Base-by-base conservation (phyloP, 2,797 vertebrate species). In the Chiloscyllium punctatum region DNA sequence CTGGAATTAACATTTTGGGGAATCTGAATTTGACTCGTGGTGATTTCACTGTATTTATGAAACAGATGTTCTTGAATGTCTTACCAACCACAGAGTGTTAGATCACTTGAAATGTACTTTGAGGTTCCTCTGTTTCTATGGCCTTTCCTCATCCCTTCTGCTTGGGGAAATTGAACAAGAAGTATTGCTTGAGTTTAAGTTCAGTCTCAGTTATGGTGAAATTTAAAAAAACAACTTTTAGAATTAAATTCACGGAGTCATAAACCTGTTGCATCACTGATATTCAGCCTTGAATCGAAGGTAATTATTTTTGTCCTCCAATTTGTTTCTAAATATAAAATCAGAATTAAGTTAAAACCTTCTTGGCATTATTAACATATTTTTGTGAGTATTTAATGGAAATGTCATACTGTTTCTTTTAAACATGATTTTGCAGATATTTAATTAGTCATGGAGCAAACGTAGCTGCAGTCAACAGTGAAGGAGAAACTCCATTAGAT, bases 401-500 rank as follows among this genome's bases (percentile, higher is more conserved):
- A 62, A 13, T 62, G 57, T 62, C 57, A 62, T 69, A 77, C 18
- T 66, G n/a, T 84, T 21, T 69, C 37, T 95, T 90, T 86, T 95
- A 27, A 21, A 79, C 96, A 96, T 96, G 95, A 96, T 96, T 96
- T 97, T 97, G 30, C 97, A 99, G 99, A 97, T 99, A 99, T 98
- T 98, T 99, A 97, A 99, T 99, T 97, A 98, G 97, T 97, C 98
- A 99, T 97, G 99, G 99, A 96, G 99, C 99, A 86, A 98, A 97
- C 96, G 99, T 99, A 95, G 99, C 99, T 72, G 99, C 99, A 96
- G 99, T 99, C 91, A 99, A 99, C 97, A 99, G 99, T 96, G 99
- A 99, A 97, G 99, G 99, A 37, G 99, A 99, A 96, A 99, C 99
- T 4, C 99, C 99, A 90, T 97, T 99, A 97, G 99, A 99, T 97